phyloP scores from a whole-genome alignment of 2,888 invertebrate species.

The Eugnorisma glareosa region DNA sequence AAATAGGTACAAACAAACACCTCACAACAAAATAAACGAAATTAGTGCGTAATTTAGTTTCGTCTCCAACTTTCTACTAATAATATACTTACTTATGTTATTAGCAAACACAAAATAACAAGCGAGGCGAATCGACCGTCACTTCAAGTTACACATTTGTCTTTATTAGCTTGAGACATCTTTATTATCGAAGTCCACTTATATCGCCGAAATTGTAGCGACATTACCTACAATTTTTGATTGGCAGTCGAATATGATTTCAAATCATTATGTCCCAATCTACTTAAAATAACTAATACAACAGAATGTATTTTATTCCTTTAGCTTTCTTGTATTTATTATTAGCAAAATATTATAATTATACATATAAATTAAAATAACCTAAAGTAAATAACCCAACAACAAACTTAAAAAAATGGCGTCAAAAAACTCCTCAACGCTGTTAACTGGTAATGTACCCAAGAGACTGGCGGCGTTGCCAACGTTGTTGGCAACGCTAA shows the following conservation, averaged over 20 bases:
- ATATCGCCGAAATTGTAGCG: conserved; percentile 13
- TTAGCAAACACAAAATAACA: conserved; percentile 50
- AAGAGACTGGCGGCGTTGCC: too few species aligned
- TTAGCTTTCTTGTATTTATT: too few species aligned
- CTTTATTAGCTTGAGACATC: conserved; percentile 77
- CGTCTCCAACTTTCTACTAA: conserved; percentile 50
- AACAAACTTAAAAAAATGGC: too few species aligned
- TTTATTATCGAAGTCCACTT: conserved; percentile 67
- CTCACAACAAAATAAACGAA: conserved; percentile 18
- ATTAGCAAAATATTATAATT: too few species aligned
- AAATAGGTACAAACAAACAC: conserved; percentile 9
- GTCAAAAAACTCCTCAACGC: too few species aligned
- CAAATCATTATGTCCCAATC: background rate
- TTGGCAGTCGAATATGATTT: conserved; percentile 20
- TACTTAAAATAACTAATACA: background rate
- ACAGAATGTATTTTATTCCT: too few species aligned
- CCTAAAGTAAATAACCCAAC: too few species aligned
- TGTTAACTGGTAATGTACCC: too few species aligned
- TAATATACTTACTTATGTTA: conserved; percentile 30
- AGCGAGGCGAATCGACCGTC: conserved; percentile 44
- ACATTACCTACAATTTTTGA: conserved; percentile 21
- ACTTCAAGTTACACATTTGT: conserved; percentile 71
- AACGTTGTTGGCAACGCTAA: too few species aligned
- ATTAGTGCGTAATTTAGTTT: conserved; percentile 48
- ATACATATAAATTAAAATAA: too few species aligned